Conservation (phyloP, 2,797 vertebrate species). For the Sebastes umbrosus region DNA sequence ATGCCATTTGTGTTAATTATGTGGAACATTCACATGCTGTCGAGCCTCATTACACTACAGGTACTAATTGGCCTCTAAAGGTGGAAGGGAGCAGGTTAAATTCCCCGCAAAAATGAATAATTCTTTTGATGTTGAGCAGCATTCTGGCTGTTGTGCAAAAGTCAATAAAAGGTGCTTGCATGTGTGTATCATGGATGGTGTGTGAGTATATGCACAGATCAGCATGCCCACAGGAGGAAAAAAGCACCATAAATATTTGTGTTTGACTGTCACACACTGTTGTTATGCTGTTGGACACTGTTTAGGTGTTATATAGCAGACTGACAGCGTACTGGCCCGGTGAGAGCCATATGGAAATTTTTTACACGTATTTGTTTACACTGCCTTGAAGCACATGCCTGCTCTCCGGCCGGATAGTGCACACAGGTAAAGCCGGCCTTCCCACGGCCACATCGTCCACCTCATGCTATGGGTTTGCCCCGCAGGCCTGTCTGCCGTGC, state of each 20-base stretch:
- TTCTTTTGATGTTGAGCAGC: constrained; percentile 72
- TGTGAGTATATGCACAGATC: constrained; percentile 6
- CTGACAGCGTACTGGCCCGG: constrained; percentile 30
- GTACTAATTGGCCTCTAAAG: constrained; percentile 80
- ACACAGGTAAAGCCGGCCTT: constrained; percentile 40
- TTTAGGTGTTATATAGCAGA: constrained; percentile 28
- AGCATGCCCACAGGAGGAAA: constrained; percentile 17
- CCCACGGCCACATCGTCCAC: constrained; percentile 5
- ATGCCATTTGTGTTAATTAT: constrained; percentile 82
- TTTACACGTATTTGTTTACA: constrained; percentile 40
- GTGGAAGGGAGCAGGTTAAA: constrained; percentile 73
- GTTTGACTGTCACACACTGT: constrained; percentile 35
- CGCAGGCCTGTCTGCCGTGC: constrained; percentile 37
- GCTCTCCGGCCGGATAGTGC: constrained; percentile 20
- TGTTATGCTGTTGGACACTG: constrained; percentile 30
- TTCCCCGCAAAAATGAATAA: constrained; percentile 71
- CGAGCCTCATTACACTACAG: constrained; percentile 79
- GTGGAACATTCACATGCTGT: constrained; percentile 78
- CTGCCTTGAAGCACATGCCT: constrained; percentile 51
- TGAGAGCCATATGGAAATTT: constrained; percentile 54
- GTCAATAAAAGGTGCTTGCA: constrained; percentile 52
- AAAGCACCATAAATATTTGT: constrained; percentile 9
- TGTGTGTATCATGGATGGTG: constrained; percentile 20
- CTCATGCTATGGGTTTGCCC: constrained; percentile 51
- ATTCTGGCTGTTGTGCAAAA: constrained; percentile 49